Percentiles rank a stretch among this genome's conserved stretches.
These are phyloP conservation scores for Hystrix brachyura DNA, from an alignment of 2,113 vertebrate genomes.

Conservation along the genomic window DNA sequence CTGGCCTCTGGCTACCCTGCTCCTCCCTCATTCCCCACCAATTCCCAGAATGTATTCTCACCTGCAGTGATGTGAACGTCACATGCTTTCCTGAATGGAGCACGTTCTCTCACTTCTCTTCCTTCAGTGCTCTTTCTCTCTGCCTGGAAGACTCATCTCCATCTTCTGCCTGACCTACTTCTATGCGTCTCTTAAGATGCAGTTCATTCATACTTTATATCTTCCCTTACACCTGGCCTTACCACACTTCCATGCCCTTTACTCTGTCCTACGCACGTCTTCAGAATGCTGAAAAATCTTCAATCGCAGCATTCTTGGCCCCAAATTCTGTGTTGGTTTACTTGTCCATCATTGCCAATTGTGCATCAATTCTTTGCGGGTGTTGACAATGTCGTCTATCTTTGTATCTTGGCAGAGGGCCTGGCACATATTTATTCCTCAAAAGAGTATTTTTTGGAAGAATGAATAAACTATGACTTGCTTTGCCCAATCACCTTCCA, in stretches of 20 bases:
- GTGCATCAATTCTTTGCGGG: slow-evolving; percentile 43
- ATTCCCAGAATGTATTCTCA: not conserved
- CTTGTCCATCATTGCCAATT: slow-evolving; percentile 55
- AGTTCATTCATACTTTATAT: slow-evolving; percentile 38
- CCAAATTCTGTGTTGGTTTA: slow-evolving; percentile 48
- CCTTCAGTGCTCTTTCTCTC: not conserved
- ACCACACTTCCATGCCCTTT: not conserved
- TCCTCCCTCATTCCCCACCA: not conserved
- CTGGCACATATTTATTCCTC: slow-evolving; percentile 56
- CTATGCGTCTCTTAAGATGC: not conserved
- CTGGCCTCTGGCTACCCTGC: not conserved
- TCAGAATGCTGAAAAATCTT: slow-evolving; percentile 23
- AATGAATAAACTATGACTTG: slow-evolving; percentile 53
- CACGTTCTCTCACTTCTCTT: not conserved
- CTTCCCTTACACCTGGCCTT: not conserved
- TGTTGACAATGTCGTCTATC: slow-evolving; percentile 52
- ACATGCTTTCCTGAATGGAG: not conserved
- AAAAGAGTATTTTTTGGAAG: slow-evolving; percentile 59
- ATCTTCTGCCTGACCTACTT: slow-evolving; percentile 12
- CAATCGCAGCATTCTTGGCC: not conserved
- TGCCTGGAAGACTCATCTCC: not conserved
- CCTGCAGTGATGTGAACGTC: not conserved
- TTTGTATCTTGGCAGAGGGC: slow-evolving; percentile 38
- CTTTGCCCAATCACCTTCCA: slow-evolving; percentile 25
- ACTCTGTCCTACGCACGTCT: slow-evolving; percentile 34